Conservation (phyloP, 1,140 invertebrate genomes). For the Hesperophylax magnus region DNA sequence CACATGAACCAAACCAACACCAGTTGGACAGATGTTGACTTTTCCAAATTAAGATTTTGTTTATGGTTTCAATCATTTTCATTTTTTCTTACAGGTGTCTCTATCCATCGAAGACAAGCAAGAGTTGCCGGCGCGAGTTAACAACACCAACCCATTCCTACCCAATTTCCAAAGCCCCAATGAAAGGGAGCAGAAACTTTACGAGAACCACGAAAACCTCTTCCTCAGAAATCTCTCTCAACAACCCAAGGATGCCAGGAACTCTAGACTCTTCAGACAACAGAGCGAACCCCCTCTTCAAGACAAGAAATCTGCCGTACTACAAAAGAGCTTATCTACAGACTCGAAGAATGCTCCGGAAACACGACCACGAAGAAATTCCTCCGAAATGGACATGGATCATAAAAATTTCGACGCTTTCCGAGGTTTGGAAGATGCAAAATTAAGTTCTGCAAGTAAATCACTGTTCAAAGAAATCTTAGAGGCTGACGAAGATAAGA, state of each 20-base stretch:
- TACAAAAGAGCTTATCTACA: constrained; percentile 67
- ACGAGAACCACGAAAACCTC: constrained; percentile 69
- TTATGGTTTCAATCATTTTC: neutral
- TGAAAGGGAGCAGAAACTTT: constrained; percentile 61
- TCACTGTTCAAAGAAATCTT: constrained; percentile 25
- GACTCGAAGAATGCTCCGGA: constrained; percentile 60
- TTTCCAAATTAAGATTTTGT: too few relatives aligned
- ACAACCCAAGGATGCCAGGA: constrained; percentile 65
- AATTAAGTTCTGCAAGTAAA: constrained; percentile 13
- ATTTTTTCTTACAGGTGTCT: constrained; percentile 18
- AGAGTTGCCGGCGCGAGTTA: constrained; percentile 26
- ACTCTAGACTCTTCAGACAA: constrained; percentile 64
- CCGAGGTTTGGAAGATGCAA: constrained; percentile 14
- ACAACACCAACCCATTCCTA: constrained; percentile 55
- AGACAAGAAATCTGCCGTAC: constrained; percentile 61
- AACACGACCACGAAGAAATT: constrained; percentile 11
- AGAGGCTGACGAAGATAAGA: constrained; percentile 28
- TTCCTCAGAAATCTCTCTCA: constrained; percentile 68
- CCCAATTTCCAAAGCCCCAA: constrained; percentile 59
- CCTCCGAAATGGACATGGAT: constrained; percentile 5
- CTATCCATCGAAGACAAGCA: constrained; percentile 38
- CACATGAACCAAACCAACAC: too few relatives aligned
- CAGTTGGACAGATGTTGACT: too few relatives aligned
- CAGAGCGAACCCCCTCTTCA: constrained; percentile 64
- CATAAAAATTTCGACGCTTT: neutral